phyloP scores from a whole-genome alignment of 2,797 vertebrate genomes.

The Poecilia velifera region DNA sequence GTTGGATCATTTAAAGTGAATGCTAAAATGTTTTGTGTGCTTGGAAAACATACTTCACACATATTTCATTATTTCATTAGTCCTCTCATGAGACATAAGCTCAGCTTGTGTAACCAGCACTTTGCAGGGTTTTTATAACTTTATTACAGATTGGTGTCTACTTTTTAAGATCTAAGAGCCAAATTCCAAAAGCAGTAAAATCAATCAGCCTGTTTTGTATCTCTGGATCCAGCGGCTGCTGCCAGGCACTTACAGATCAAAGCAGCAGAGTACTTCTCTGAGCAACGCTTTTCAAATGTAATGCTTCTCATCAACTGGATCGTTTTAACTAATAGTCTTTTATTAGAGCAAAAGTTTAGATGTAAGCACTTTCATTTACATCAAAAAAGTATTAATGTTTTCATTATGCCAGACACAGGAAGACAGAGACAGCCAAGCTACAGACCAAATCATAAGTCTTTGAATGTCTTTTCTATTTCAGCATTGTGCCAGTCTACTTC shows the following conservation, averaged over 20 bases:
- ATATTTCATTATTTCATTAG: not conserved
- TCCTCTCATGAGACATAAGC: not conserved
- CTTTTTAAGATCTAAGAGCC: not conserved
- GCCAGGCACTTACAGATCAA: not conserved
- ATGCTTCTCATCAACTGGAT: not conserved
- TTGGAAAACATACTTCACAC: not conserved
- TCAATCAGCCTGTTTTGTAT: not conserved
- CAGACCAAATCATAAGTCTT: not conserved
- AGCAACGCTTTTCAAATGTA: not conserved
- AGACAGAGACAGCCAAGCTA: not conserved
- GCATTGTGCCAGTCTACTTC: not conserved
- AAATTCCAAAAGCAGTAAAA: constrained; percentile 1
- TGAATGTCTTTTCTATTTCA: not conserved
- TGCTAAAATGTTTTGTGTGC: not conserved
- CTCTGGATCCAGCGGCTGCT: not conserved
- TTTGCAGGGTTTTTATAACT: not conserved
- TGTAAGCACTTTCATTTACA: not conserved
- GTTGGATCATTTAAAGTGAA: not conserved
- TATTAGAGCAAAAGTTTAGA: not conserved
- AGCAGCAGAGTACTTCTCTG: not conserved
- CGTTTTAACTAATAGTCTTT: not conserved
- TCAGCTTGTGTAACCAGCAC: not conserved
- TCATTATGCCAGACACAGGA: not conserved
- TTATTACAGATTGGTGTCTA: not conserved
- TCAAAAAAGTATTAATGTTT: not conserved